Evolutionary conservation across 2,888 invertebrate species (phyloP).

Genomic region (Caenorhabditis sp.): DNA sequence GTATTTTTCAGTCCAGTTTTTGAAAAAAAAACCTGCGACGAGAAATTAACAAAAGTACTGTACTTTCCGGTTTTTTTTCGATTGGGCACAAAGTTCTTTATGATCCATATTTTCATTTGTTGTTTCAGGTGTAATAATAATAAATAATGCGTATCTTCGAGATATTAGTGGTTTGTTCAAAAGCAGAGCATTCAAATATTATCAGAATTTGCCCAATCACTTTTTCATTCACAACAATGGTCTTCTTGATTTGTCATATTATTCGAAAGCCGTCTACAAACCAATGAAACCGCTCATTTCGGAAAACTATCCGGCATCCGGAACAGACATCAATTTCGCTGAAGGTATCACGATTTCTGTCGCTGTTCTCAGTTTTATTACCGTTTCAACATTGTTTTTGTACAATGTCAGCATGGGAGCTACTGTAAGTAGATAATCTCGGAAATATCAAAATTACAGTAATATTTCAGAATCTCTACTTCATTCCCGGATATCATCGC

Average conservation of each 20-base stretch:
- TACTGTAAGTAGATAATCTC: not conserved
- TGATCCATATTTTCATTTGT: not conserved
- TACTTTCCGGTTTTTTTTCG: no score
- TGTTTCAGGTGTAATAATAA: not conserved
- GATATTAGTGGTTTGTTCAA: not conserved
- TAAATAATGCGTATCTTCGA: not conserved
- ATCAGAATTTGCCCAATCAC: not conserved
- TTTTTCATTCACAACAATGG: not conserved
- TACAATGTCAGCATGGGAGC: not conserved
- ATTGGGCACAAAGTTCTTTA: no score
- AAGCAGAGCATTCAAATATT: not conserved
- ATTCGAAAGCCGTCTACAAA: not conserved
- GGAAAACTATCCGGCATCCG: not conserved
- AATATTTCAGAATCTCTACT: not conserved
- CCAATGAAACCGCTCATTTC: not conserved
- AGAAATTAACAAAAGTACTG: no score
- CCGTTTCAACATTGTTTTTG: not conserved
- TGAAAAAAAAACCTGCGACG: no score
- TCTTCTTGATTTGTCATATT: not conserved
- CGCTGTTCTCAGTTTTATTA: not conserved
- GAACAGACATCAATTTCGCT: not conserved
- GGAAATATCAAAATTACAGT: not conserved
- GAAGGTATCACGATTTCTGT: not conserved
- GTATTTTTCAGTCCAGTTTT: no score
- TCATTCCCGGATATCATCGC: not conserved